These are phyloP conservation scores for Aldrovandia affinis DNA, from an alignment of 2,797 vertebrate species.

Conservation along the genomic window DNA sequence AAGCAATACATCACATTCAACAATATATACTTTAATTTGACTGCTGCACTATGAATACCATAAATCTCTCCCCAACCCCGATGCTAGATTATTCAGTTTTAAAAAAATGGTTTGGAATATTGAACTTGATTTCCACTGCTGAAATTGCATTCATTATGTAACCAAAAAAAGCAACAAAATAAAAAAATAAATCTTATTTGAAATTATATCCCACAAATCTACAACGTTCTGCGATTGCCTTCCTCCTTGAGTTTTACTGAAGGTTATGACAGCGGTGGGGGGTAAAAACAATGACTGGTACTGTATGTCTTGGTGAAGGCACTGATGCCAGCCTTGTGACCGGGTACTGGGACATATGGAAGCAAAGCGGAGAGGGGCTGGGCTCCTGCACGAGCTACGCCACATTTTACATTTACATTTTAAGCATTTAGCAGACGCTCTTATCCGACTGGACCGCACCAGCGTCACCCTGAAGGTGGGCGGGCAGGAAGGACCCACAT, in stretches of 20 bases:
- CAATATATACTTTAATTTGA: constrained; percentile 38
- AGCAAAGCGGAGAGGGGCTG: background rate
- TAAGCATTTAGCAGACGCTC: too few relatives aligned
- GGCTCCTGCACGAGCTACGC: too few relatives aligned
- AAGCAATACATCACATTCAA: constrained; percentile 25
- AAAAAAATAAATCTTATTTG: constrained; percentile 6
- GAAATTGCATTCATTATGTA: background rate
- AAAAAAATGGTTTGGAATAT: constrained; percentile 7
- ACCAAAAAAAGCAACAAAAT: background rate
- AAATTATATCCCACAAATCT: background rate
- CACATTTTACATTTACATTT: too few relatives aligned
- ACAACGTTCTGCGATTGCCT: background rate
- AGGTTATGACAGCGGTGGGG: background rate
- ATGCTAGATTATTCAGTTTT: constrained; percentile 12
- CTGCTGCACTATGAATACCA: constrained; percentile 33
- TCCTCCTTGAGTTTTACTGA: background rate
- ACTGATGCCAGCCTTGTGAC: background rate
- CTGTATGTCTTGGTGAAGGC: background rate
- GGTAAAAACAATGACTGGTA: background rate
- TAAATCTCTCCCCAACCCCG: constrained; percentile 7
- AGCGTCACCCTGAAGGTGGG: too few relatives aligned
- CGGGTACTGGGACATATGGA: background rate
- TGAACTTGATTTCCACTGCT: background rate
- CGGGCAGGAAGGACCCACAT: too few relatives aligned
- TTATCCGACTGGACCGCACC: too few relatives aligned